Evolutionary conservation across 2,113 vertebrate genomes (phyloP).

Genomic region (Syrrhaptes paradoxus): DNA sequence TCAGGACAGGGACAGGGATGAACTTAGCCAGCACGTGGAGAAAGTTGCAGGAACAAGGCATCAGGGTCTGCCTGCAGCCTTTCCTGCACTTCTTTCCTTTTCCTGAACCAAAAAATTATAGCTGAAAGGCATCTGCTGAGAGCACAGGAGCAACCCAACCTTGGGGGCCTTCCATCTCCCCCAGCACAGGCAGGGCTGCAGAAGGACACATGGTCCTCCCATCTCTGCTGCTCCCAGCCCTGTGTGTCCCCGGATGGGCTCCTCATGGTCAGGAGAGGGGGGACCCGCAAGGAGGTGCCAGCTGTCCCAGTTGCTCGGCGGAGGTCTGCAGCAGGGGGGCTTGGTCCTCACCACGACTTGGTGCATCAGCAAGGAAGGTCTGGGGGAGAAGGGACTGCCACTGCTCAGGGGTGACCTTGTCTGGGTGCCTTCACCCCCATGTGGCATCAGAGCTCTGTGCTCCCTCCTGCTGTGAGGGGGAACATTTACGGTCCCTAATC

Average conservation of each 20-base stretch:
- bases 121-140: neutral
- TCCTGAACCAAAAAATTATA: neutral
- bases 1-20: neutral
- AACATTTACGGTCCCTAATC: fast-evolving
- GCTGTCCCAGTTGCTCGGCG: neutral
- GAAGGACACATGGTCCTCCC: neutral
- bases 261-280: neutral
- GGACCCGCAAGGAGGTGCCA: neutral
- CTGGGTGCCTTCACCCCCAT: neutral
- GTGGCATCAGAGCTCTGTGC: neutral
- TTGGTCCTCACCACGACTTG: fast-evolving
- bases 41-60: neutral
- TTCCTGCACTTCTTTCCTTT: neutral
- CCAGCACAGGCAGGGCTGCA: fast-evolving
- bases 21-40: neutral
- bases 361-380: neutral
- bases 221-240: neutral
- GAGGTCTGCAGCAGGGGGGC: neutral
- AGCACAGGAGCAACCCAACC: neutral
- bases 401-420: neutral
- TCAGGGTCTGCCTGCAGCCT: neutral
- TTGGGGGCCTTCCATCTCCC: neutral
- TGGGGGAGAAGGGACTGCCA: neutral
- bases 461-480: neutral
- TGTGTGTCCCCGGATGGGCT: neutral